A percentile compares a stretch with the other conserved stretches of the same genome.
These are phyloP conservation scores for Cantharis lateralis DNA, from an alignment of 2,888 invertebrate species.

Conservation along the genomic window DNA sequence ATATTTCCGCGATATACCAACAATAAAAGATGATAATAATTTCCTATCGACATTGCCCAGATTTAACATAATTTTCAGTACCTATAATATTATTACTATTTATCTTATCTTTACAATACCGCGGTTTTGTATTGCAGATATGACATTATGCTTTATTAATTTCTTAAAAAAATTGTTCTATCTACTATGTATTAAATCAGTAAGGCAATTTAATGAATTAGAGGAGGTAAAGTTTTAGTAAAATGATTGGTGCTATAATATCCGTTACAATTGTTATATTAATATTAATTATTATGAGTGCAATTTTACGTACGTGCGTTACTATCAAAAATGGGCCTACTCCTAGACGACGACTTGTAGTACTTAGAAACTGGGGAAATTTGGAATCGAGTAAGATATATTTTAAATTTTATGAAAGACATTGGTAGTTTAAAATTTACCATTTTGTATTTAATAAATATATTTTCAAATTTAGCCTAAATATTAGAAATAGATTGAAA, in stretches of 20 bases:
- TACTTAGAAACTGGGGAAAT: neutral
- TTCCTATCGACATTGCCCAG: neutral
- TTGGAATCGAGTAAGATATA: constrained; percentile 4
- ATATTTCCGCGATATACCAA: neutral
- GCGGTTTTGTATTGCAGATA: neutral
- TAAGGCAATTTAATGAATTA: neutral
- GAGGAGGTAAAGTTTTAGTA: neutral
- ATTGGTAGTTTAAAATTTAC: no score
- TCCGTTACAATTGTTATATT: neutral
- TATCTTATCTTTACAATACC: constrained; percentile 10
- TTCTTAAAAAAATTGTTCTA: neutral
- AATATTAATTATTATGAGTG: neutral
- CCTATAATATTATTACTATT: neutral
- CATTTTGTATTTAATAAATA: no score
- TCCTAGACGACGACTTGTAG: neutral
- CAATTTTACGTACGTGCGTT: neutral
- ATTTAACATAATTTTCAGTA: neutral
- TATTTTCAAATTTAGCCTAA: no score
- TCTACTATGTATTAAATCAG: neutral
- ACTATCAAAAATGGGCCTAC: neutral
- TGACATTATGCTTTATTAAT: neutral
- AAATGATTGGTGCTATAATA: neutral
- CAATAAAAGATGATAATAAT: neutral
- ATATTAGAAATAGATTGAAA: no score
- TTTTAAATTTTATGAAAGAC: no score